Conservation (phyloP, 2,113 vertebrate species). For the Poeciliopsis turrubarensis region DNA sequence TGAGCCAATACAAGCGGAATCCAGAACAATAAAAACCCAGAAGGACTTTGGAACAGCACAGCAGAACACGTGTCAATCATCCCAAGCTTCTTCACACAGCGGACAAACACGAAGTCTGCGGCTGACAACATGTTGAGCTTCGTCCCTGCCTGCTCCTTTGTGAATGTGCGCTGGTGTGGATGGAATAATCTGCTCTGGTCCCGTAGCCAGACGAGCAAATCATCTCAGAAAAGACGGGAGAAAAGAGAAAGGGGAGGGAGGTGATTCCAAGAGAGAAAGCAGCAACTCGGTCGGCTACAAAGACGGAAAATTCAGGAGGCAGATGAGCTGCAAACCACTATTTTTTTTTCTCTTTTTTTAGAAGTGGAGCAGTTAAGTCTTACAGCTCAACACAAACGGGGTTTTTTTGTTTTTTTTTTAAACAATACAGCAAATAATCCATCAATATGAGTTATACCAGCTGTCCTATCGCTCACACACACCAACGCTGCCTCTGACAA, state of each 20-base stretch:
- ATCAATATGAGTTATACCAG: slow-evolving; percentile 26
- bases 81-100: slow-evolving; percentile 23
- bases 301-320: slow-evolving; percentile 11
- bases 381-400: slow-evolving; percentile 1
- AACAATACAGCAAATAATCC: slow-evolving; percentile 22
- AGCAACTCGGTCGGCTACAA: slow-evolving; percentile 22
- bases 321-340: slow-evolving; percentile 5
- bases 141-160: slow-evolving; percentile 63
- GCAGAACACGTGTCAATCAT: neutral
- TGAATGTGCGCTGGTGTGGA: slow-evolving; percentile 75
- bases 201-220: slow-evolving; percentile 40
- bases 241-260: neutral
- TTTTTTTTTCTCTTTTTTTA: slow-evolving; percentile 16
- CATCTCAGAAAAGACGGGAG: slow-evolving; percentile 20
- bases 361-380: slow-evolving; percentile 1
- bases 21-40: neutral
- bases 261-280: slow-evolving; percentile 10
- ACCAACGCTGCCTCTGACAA: slow-evolving; percentile 10
- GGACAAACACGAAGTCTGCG: slow-evolving; percentile 28
- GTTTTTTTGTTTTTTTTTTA: no score
- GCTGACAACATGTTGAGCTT: slow-evolving; percentile 47
- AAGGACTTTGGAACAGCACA: neutral
- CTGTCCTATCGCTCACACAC: slow-evolving; percentile 37
- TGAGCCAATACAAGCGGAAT: neutral
- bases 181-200: slow-evolving; percentile 63